phyloP scores from a whole-genome alignment of 1,140 invertebrate species.

The Apis cerana region DNA sequence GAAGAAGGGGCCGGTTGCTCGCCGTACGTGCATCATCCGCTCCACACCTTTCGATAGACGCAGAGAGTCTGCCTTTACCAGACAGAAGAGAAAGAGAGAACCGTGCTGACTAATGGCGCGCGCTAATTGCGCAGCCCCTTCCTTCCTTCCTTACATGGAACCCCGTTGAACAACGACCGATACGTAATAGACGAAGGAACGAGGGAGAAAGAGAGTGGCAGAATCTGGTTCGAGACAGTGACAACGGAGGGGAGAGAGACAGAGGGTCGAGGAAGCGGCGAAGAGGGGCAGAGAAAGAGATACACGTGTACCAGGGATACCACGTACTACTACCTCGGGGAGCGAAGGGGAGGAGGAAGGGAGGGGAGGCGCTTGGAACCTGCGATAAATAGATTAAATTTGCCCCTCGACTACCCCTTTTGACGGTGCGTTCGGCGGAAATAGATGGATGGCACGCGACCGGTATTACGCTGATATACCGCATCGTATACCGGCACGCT shows the following conservation, averaged over 20 bases:
- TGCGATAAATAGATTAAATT: constrained; percentile 75
- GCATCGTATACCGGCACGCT: constrained; percentile 30
- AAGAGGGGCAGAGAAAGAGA: too few relatives aligned
- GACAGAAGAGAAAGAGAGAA: constrained; percentile 54
- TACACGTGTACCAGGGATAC: constrained; percentile 37
- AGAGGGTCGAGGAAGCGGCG: background rate
- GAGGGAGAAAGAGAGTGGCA: background rate
- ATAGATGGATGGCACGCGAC: constrained; percentile 74
- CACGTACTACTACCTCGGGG: background rate
- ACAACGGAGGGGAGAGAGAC: too few relatives aligned
- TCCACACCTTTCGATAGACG: constrained; percentile 54
- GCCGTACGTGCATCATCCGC: constrained; percentile 48
- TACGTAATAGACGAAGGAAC: too few relatives aligned
- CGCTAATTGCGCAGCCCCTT: constrained; percentile 64
- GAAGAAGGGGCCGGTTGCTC: constrained; percentile 40
- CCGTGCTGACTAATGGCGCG: constrained; percentile 70
- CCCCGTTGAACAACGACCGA: background rate
- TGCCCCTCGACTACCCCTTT: constrained; percentile 61
- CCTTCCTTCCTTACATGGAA: constrained; percentile 35
- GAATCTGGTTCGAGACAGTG: background rate
- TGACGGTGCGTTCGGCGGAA: constrained; percentile 70
- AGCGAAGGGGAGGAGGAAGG: background rate
- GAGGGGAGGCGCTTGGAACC: constrained; percentile 9
- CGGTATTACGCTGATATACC: constrained; percentile 41
- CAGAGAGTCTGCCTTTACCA: constrained; percentile 59